phyloP scores from a whole-genome alignment of 2,888 invertebrate species.

The Philonicus albiceps region DNA sequence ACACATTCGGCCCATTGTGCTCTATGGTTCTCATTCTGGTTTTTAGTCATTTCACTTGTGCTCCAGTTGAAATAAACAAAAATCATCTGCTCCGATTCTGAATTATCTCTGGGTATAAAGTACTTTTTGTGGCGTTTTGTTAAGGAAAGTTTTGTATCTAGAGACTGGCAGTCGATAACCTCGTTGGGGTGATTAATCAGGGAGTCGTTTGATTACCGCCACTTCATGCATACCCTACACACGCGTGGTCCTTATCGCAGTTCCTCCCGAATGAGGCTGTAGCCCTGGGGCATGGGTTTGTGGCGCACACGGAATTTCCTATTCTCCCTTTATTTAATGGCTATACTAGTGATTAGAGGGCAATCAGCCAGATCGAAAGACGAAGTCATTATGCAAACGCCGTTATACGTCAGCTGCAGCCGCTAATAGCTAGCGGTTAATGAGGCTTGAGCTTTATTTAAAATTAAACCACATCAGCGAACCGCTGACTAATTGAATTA shows the following conservation, averaged over 20 bases:
- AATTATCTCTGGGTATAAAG: background rate
- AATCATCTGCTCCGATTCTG: background rate
- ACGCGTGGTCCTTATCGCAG: background rate
- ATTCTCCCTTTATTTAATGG: background rate
- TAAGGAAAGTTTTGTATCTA: background rate
- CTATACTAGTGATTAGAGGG: background rate
- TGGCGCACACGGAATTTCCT: background rate
- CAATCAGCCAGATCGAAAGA: background rate
- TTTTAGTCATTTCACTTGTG: background rate
- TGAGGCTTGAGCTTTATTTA: background rate
- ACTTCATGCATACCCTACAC: background rate
- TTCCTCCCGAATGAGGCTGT: background rate
- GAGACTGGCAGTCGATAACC: background rate
- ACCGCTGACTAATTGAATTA: background rate
- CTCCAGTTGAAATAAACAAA: background rate
- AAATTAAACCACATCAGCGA: background rate
- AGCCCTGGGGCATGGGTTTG: background rate
- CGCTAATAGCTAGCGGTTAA: background rate
- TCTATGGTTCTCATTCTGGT: background rate
- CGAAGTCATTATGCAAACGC: background rate
- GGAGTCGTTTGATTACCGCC: background rate
- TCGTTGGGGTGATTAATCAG: background rate
- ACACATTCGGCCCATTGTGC: background rate
- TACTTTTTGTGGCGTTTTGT: background rate
- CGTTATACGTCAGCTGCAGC: background rate